Base-by-base conservation (phyloP, 2,888 invertebrate species). In the Ectobius pallidus region DNA sequence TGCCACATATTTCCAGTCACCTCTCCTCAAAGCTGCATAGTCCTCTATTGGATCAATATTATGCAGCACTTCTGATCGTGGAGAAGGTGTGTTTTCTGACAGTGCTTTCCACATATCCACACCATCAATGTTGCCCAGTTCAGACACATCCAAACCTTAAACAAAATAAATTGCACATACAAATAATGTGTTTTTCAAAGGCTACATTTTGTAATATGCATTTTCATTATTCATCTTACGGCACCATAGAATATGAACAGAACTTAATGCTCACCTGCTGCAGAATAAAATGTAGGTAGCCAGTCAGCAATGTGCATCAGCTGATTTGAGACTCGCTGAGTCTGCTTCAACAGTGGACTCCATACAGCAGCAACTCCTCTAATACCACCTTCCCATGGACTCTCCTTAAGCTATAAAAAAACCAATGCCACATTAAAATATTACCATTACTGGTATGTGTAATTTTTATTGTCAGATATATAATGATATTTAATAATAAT, bases 331-430 rank as follows among this genome's bases (percentile, higher is more conserved):
- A 90, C 87, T 63, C 87, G 82, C 74, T 86, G 86, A 9, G 85
- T 84, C 74, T 85, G 82, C 65, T 88, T 83, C 65, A 88, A 81
- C 52, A 85, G 79, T 0, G 90, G 88, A 78, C 89, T 89, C 90
- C 91, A 91, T 44, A 92, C 81, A n/a, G 89, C 86, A 0, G 89
- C 88, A 0, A 87, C 85, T 7, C 88, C 88, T 73, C 90, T 82
- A 11, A 89, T 87, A 0, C 89, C 91, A 7, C 92, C 92, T 82
- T 92, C 92, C 88, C 90, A 92, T 1, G 90, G 81, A 2, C 90
- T 89, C 80, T 88, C 85, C 80, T 92, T 92, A 77, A 88, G 87
- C 89, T 89, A 76, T 42, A 81, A 80, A 25, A 20, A 34, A 11
- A 34, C n/a, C n/a, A n/a, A n/a, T n/a, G n/a, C n/a, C n/a, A n/a